Base-by-base conservation (phyloP, 2,797 vertebrate genomes). In the Coregonus sp. region DNA sequence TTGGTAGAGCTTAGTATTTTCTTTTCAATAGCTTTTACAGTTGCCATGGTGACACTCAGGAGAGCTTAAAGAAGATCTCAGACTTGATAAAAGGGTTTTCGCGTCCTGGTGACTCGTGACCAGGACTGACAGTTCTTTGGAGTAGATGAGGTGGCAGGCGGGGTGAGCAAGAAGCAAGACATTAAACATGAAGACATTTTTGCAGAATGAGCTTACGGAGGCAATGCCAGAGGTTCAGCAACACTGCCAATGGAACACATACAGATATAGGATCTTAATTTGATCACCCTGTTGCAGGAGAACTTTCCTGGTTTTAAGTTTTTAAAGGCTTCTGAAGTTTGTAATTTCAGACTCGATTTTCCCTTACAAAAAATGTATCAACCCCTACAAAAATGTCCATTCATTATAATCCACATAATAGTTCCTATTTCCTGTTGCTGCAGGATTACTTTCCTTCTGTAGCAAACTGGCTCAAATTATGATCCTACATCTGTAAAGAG, bases 1-100 rank as follows among this genome's bases (percentile, higher is more conserved):
- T 68, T 18, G 33, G 29, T 85, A 91, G 88, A 86, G 84, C 86
- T 84, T 91, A 88, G 87, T 88, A 85, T 84, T 82, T 20, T 75
- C 78, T 47, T 66, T 69, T 78, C 80, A 76, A 79, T 87, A 78
- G 87, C 85, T 4, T 88, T 88, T 81, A 81, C 78, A 76, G 90
- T 92, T 92, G 82, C 91, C 85, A 88, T 91, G 84, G 89, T 51
- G 67, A 92, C 87, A 6, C 25, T 0, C 77, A 86, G 84, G 82
- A 85, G 78, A 88, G 79, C 73, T 87, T 78, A 82, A 83, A 74
- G 81, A 88, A 85, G 88, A 88, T 90, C 81, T 85, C 75, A 63
- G 88, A 88, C 81, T 85, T 70, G 73, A 86, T 87, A 86, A 84
- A 86, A 86, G 77, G 84, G 77, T 82, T 87, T 82, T 81, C 80